These are phyloP conservation scores for Amblyornis subalaris DNA, from an alignment of 2,113 vertebrate genomes.

Conservation along the genomic window DNA sequence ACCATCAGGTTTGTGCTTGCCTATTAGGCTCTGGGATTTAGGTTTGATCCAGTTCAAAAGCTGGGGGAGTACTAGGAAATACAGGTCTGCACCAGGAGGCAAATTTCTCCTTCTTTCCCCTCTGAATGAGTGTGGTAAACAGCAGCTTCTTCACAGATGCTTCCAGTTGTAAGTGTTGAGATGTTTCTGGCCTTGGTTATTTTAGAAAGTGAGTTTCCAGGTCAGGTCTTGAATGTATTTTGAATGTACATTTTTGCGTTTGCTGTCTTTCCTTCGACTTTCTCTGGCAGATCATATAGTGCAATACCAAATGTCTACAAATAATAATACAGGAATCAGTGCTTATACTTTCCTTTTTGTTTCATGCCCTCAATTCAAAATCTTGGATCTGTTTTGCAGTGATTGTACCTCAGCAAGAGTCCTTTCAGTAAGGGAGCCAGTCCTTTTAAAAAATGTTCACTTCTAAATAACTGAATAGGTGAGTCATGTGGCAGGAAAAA, in stretches of 20 bases:
- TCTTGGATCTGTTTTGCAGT: not conserved
- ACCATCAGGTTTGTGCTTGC: not conserved
- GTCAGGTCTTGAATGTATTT: not conserved
- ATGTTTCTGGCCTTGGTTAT: not conserved
- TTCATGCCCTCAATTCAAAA: not conserved
- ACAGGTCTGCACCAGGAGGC: not conserved
- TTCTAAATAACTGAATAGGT: constrained; percentile 24
- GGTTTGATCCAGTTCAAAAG: not conserved
- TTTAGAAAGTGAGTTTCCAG: not conserved
- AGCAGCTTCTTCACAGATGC: not conserved
- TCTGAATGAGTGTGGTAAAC: not conserved
- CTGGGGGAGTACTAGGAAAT: not conserved
- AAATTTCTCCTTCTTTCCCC: not conserved
- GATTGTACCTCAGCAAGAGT: not conserved
- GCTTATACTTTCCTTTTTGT: not conserved
- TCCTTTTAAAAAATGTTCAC: not conserved
- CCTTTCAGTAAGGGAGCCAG: not conserved
- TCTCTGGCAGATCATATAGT: not conserved
- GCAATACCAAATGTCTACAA: not conserved
- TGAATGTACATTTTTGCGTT: not conserved
- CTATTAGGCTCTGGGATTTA: not conserved
- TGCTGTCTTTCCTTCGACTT: not conserved
- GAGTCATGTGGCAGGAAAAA: constrained; percentile 24
- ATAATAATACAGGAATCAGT: not conserved
- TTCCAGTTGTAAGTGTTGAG: not conserved